These are phyloP conservation scores for Oedothorax gibbosus DNA, from an alignment of 1,140 invertebrate species.

Conservation along the genomic window DNA sequence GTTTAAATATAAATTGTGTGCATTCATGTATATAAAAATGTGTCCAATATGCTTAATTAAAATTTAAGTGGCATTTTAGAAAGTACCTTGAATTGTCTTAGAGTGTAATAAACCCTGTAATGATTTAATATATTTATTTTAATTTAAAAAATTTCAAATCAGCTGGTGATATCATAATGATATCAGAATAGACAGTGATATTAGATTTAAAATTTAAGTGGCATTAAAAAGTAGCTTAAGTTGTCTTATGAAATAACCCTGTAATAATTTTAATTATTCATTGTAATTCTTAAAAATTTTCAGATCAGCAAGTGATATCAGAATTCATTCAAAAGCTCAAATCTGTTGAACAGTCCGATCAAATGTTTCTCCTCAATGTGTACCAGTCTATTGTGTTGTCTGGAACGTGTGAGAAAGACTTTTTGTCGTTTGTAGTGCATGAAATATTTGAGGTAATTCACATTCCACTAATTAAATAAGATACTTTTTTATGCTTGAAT, in stretches of 20 bases:
- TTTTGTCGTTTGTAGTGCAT: slow-evolving; percentile 9
- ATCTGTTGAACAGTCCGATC: background rate
- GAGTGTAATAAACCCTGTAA: background rate
- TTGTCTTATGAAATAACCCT: background rate
- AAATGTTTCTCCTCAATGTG: slow-evolving; percentile 16
- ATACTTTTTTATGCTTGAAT: background rate
- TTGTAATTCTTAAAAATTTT: background rate
- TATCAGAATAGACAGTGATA: no score
- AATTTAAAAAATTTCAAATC: slow-evolving; percentile 2
- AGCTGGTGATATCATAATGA: background rate
- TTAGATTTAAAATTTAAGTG: background rate
- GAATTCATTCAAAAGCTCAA: slow-evolving; percentile 14
- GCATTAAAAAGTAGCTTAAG: background rate
- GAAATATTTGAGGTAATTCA: slow-evolving; percentile 31
- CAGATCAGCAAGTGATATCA: background rate
- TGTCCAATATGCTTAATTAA: background rate
- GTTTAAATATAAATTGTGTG: no score
- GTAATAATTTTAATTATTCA: background rate
- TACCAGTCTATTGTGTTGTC: slow-evolving; percentile 27
- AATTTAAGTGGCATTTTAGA: background rate
- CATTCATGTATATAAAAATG: background rate
- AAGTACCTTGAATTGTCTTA: background rate
- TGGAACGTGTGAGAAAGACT: slow-evolving; percentile 8
- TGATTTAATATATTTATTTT: background rate
- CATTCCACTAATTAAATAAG: background rate